Base-by-base conservation (phyloP, 1,140 invertebrate genomes). In the Leptonema lineaticorne region DNA sequence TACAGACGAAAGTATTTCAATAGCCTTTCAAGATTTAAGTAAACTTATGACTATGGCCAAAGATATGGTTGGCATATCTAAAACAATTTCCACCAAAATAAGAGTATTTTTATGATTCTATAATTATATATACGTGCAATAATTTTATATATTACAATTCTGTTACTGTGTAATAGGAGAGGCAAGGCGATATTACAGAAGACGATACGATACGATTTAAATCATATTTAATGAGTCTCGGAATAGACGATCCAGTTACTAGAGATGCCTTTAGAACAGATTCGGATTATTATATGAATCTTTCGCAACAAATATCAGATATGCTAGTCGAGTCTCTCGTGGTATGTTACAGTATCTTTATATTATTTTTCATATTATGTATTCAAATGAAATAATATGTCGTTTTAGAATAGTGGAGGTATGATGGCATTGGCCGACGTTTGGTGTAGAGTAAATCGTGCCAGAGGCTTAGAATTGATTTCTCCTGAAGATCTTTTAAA, bases 151-250 rank as follows among this genome's bases (percentile, higher is more conserved):
- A 5, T 1, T 63, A 50, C 4, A 46, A 9, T 46, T 16, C 4
- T 9, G 16, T 28, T 72, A 74, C 73, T 73, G 69, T 64, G 7
- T 86, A 84, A 59, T 81, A 92, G 85, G 94, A 97, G 74, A 94
- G 92, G 76, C 93, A 97, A 85, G 96, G 95, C 26, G 93, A 96
- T 75, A 95, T 98, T 70, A 96, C 94, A 9, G 95, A 98, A 78
- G 97, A 99, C 85, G 97, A 99, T 83, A 98, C 96, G 7, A 86
- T 98, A 14, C 87, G 89, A 73, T 98, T 99, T 75, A 97, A 98
- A 78, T 93, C 95, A 0, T 97, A 99, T 77, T 82, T 99, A 37
- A 86, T 99, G 78, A 97, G 95, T 79, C 86, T 99, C 72, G 97
- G 97, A 74, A 96, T 99, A 70, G 93, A 96, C 75, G 95, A 99